Evolutionary conservation across 2,113 vertebrate genomes (phyloP), one percentile per base, ranked within the genome.

Genomic region (Colistium nudipinnis): DNA sequence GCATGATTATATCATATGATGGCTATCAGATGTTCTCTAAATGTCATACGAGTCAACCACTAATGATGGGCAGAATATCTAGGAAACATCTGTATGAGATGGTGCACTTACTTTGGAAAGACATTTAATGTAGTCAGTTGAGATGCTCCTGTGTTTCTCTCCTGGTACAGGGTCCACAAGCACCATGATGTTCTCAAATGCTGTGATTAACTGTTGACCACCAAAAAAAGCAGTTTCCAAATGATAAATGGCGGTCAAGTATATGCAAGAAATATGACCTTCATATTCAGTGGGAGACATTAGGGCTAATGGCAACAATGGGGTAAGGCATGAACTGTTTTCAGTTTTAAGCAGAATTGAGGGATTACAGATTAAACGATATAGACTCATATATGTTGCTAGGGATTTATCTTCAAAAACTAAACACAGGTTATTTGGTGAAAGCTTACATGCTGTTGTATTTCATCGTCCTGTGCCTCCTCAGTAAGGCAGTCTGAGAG

Each of bases 131-230:
- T 95, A 97, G 62, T 95, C 92, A 66, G 83, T 87, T 35, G 92
- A 95, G 68, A 96, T 88, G 39, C 84, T 90, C 78, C 88, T 88
- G 72, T 98, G 97, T 30, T 95, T 94, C 62, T 97, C 96, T 89
- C 94, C 87, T 35, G 96, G 96, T 33, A 93, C 44, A 14, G 84
- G 44, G 6, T 94, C 91, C 30, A 90, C 86, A 47, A 95, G 94
- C 30, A 45, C 69, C 78, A 98, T 48, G 0, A 94, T 92, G 62
- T 94, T 94, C 78, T 98, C 96, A 93, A 95, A 98, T 0, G 96
- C 96, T 79, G 87, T 92, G 77, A 97, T 84, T 76, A 98, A 90
- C 98, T 99, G 73, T 85, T 55, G 11, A 49, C 0, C 38, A 78
- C 16, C 6, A 66, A 39, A 70, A 10, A 33, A 47, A 52, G 41